These are phyloP conservation scores for Drosophila sp. DNA, from an alignment of 1,140 invertebrate genomes.

Conservation along the genomic window DNA sequence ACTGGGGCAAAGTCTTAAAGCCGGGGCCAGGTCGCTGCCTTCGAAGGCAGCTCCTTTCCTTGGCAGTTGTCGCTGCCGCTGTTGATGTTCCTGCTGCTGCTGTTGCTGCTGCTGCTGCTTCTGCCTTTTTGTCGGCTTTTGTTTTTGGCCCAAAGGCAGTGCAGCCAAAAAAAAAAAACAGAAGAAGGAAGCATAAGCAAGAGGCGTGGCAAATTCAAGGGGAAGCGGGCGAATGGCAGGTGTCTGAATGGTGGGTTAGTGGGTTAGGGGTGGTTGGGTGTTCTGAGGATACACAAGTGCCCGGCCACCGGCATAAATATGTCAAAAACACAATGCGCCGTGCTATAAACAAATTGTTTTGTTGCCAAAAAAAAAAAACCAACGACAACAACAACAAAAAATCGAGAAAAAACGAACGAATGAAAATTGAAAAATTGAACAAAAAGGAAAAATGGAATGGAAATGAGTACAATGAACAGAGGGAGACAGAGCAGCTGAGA, in stretches of 20 bases:
- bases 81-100: slow-evolving; percentile 30
- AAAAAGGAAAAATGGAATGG: slow-evolving; percentile 56
- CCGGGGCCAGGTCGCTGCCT: slow-evolving; percentile 35
- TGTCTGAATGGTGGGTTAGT: background rate
- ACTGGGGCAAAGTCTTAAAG: slow-evolving; percentile 52
- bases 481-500: slow-evolving; percentile 4
- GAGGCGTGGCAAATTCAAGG: slow-evolving; percentile 23
- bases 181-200: background rate
- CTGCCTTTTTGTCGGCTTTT: slow-evolving; percentile 53
- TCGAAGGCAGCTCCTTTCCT: slow-evolving; percentile 28
- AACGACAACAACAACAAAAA: slow-evolving; percentile 18
- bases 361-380: slow-evolving; percentile 48
- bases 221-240: slow-evolving; percentile 4
- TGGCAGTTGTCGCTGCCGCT: slow-evolving; percentile 38
- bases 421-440: slow-evolving; percentile 47
- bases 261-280: slow-evolving; percentile 10
- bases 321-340: slow-evolving; percentile 70
- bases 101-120: slow-evolving; percentile 26
- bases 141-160: slow-evolving; percentile 44
- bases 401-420: slow-evolving; percentile 28
- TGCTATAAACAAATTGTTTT: slow-evolving; percentile 81
- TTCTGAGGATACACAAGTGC: slow-evolving; percentile 43
- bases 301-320: slow-evolving; percentile 76
- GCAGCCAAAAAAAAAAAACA: slow-evolving; percentile 15
- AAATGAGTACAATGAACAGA: slow-evolving; percentile 43